Evolutionary conservation across 2,888 invertebrate genomes (phyloP), one percentile per base, ranked within the genome.

Genomic region (Callimorpha dominula): DNA sequence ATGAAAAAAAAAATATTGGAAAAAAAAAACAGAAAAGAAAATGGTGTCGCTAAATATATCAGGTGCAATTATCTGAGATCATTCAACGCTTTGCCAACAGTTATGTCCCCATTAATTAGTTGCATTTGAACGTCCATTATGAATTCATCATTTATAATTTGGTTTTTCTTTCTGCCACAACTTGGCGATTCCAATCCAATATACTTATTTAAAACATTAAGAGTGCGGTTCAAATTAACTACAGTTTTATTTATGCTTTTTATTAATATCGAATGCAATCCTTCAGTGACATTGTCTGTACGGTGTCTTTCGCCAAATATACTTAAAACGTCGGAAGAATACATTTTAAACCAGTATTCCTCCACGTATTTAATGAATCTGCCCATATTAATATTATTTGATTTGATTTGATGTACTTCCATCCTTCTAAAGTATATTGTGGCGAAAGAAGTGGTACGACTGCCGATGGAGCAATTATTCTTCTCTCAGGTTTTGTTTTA

Each of bases 161-260:
- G 60, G 11, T 20, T 31, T 31, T 31, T 4, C 31, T 60, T 60
- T 60, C 31, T 60, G 60, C 60, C 31, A 60, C 66, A 20, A 60
- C 60, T 31, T 60, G 31, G 20, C 31, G 60, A 31, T 31, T 60
- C 20, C 31, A 60, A 60, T 60, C 60, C 8, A 60, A 60, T 31
- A 60, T 31, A 60, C 20, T 60, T 60, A 60, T 60, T 60, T 60
- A 60, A 60, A 60, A 60, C 60, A 31, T 60, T 60, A 31, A 60
- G 31, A 60, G 60, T 31, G 20, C 60, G 31, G 60, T 60, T 60
- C 60, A 60, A 60, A 31, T 60, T 60, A 60, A 60, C 60, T 11
- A 11, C 6, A 60, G 52, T 14, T 52, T 52, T 52, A 1, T 52
- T 42, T 42, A 31, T 63, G 14, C 52, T 31, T 60, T 60, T 60